Evolutionary conservation across 2,888 invertebrate genomes (phyloP).

Genomic region (Drosophila melanocephala): DNA sequence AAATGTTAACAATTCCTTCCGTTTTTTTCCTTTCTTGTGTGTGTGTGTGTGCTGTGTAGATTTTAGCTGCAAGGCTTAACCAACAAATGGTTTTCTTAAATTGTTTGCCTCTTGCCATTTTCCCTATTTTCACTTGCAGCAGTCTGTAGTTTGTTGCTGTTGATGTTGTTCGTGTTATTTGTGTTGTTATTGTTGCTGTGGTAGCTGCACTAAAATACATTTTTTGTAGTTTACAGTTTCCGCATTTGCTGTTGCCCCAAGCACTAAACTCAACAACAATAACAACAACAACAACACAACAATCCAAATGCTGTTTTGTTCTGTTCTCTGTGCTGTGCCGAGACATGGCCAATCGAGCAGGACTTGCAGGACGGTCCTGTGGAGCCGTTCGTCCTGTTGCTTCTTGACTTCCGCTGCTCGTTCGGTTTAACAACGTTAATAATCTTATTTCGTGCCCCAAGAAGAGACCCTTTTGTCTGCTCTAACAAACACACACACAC

Average conservation of each 20-base stretch:
- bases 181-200: slow-evolving; percentile 41
- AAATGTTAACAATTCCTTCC: background rate
- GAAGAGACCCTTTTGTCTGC: slow-evolving; percentile 46
- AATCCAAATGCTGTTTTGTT: slow-evolving; percentile 30
- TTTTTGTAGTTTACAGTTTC: slow-evolving; percentile 72
- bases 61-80: slow-evolving; percentile 53
- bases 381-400: slow-evolving; percentile 45
- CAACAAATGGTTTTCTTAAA: slow-evolving; percentile 77
- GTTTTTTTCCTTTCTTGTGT: background rate
- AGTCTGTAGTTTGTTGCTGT: slow-evolving; percentile 23
- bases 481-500: slow-evolving; percentile 10
- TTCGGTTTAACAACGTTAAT: slow-evolving; percentile 76
- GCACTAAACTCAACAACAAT: slow-evolving; percentile 8
- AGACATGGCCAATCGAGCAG: slow-evolving; percentile 54
- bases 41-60: slow-evolving; percentile 20
- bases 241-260: slow-evolving; percentile 46
- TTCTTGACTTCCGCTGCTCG: slow-evolving; percentile 60
- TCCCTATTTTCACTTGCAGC: slow-evolving; percentile 57
- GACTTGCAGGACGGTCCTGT: background rate
- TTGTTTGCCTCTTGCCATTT: slow-evolving; percentile 71
- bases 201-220: slow-evolving; percentile 63
- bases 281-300: slow-evolving; percentile 17
- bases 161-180: slow-evolving; percentile 35
- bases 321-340: slow-evolving; percentile 8
- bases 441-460: slow-evolving; percentile 78